Base-by-base conservation (phyloP, 2,113 vertebrate genomes). In the Mellivora capensis region DNA sequence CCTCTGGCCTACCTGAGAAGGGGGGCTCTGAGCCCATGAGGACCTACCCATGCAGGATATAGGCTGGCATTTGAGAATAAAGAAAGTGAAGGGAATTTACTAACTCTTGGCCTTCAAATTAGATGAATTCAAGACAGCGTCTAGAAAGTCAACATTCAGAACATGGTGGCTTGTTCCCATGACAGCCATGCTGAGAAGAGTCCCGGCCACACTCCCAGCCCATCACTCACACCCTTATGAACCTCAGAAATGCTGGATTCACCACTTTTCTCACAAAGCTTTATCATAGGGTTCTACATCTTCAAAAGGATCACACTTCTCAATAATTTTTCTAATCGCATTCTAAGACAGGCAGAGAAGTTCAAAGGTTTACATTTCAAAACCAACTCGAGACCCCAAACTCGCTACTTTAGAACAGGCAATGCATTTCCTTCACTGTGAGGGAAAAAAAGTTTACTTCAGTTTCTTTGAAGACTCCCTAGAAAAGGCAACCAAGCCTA, bases 401-500 rank as follows among this genome's bases (percentile, higher is more conserved):
- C 15, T 7, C 4, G 69, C 69, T 94, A 69, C 61, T 95, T 91
- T 25, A 90, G 87, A 84, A 71, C 20, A 77, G 77, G 81, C 62
- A 64, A 82, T 64, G 27, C 42, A 90, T 64, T 92, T 90, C 89
- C 64, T 96, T 90, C 90, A 52, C 76, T 42, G 83, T 5, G 18
- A 90, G 29, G n/a, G 90, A 18, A 80, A 67, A 93, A 97, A 52
- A 96, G 42, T 94, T 96, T 74, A 54, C 61, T 23, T 57, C 94
- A 72, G n/a, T 96, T 95, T 91, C 94, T 71, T 18, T 61, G 71
- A 49, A 31, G 64, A 54, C 23, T 80, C 59, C 80, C 61, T 34
- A 52, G 54, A 37, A 89, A 97, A 92, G 87, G 29, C 91, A 94
- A 76, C 91, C 23, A 82, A 91, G 80, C 31, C 17, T 80, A 49